phyloP scores from a whole-genome alignment of 2,113 vertebrate species.

The Rhinichthys klamathensis region DNA sequence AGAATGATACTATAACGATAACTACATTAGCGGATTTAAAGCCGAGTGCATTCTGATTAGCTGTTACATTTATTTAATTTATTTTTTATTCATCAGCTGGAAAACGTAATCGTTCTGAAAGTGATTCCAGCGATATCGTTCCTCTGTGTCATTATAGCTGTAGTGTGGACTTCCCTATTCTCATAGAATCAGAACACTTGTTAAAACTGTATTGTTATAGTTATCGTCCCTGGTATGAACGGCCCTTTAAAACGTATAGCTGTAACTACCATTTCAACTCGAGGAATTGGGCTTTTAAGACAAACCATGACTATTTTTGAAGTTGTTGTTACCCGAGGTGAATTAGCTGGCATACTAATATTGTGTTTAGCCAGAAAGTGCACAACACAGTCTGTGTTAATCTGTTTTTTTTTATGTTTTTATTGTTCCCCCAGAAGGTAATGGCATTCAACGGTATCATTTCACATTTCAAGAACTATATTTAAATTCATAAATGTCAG shows the following conservation, averaged over 20 bases:
- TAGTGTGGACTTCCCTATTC: neutral
- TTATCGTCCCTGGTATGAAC: neutral
- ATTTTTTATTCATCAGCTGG: neutral
- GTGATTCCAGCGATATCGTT: neutral
- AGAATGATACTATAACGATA: neutral
- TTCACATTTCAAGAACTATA: neutral
- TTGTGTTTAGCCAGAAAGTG: neutral
- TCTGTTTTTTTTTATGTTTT: neutral
- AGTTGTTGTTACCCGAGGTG: neutral
- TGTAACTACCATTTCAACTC: neutral
- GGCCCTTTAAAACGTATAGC: neutral
- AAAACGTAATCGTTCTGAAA: neutral
- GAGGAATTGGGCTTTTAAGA: neutral
- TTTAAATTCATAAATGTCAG: neutral
- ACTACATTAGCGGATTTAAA: neutral
- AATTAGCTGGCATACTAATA: neutral
- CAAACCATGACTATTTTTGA: neutral
- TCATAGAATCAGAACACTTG: neutral
- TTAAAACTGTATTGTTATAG: neutral
- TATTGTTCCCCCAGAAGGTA: neutral
- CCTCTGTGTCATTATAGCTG: neutral
- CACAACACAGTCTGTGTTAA: neutral
- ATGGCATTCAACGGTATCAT: neutral
- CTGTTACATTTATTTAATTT: too few species aligned
- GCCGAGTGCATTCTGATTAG: too few species aligned